Conservation (phyloP, 2,888 invertebrate genomes). For the Hydroisotoma schaefferi region DNA sequence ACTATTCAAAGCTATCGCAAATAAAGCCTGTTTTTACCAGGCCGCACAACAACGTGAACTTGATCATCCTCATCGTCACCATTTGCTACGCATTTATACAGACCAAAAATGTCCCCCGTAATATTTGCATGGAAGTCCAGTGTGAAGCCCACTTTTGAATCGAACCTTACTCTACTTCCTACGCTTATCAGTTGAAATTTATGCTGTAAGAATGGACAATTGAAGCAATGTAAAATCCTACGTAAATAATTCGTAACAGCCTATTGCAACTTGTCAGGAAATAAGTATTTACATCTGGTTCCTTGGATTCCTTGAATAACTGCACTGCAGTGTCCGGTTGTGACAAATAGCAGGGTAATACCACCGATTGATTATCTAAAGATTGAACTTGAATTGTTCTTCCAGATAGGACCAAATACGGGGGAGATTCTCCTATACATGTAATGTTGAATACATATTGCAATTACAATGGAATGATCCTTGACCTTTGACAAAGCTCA, state of each 20-base stretch:
- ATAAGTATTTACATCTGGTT: neutral
- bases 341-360: slow-evolving; percentile 30
- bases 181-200: neutral
- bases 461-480: neutral
- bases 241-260: neutral
- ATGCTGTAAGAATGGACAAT: slow-evolving; percentile 4
- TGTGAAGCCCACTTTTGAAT: slow-evolving; percentile 29
- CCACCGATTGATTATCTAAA: slow-evolving; percentile 8
- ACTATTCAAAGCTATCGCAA: neutral
- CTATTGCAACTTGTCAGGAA: neutral
- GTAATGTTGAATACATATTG: neutral
- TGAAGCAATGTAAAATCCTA: neutral
- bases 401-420: slow-evolving; percentile 26
- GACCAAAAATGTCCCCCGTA: slow-evolving; percentile 8
- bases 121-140: slow-evolving; percentile 2
- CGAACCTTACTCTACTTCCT: slow-evolving; percentile 12
- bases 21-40: slow-evolving; percentile 5
- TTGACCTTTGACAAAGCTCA: neutral
- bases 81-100: slow-evolving; percentile 25
- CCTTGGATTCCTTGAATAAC: slow-evolving; percentile 16
- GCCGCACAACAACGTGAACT: slow-evolving; percentile 19
- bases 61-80: slow-evolving; percentile 23
- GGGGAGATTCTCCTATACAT: slow-evolving; percentile 34
- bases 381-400: slow-evolving; percentile 18
- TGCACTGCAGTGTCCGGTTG: slow-evolving; percentile 16